Percentiles rank a stretch among this genome's conserved stretches.
Evolutionary conservation across 2,888 invertebrate genomes (phyloP).

Genomic region (Drosophila imparisetae): DNA sequence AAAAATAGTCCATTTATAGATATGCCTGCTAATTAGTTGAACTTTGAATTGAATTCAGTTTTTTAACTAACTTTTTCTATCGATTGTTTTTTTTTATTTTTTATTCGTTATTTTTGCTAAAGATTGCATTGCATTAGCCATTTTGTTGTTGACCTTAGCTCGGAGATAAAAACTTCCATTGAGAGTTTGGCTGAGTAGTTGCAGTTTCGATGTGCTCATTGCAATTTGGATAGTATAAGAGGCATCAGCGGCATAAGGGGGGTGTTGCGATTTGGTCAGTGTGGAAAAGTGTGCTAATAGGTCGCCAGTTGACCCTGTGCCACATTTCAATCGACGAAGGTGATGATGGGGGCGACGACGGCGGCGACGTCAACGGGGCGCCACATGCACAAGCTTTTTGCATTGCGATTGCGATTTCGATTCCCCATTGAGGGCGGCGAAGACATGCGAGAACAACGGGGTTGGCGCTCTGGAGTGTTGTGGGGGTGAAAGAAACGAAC

Average conservation of each 20-base stretch:
- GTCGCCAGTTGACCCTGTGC: slow-evolving; percentile 84
- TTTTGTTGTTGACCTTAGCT: slow-evolving; percentile 2
- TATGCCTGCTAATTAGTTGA: background rate
- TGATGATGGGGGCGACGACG: slow-evolving; percentile 27
- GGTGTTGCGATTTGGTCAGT: slow-evolving; percentile 20
- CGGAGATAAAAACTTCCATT: slow-evolving; percentile 67
- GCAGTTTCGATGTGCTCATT: slow-evolving; percentile 25
- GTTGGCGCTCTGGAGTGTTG: background rate
- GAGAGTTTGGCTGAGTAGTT: slow-evolving; percentile 61
- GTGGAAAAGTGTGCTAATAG: slow-evolving; percentile 83
- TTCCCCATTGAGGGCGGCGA: slow-evolving; percentile 12
- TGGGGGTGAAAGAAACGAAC: background rate
- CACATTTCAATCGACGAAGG: slow-evolving; percentile 63
- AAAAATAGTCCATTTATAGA: background rate
- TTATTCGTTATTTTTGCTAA: background rate
- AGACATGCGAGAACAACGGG: slow-evolving; percentile 14
- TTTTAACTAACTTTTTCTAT: background rate
- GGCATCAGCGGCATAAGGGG: background rate
- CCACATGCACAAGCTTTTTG: slow-evolving; percentile 65
- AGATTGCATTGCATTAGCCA: background rate
- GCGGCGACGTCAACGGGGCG: slow-evolving; percentile 33
- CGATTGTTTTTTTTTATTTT: background rate
- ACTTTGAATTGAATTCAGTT: background rate
- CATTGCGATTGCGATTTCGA: slow-evolving; percentile 45
- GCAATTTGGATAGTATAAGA: background rate